Evolutionary conservation across 2,797 vertebrate genomes (phyloP).

Genomic region (Limosa lapponica): DNA sequence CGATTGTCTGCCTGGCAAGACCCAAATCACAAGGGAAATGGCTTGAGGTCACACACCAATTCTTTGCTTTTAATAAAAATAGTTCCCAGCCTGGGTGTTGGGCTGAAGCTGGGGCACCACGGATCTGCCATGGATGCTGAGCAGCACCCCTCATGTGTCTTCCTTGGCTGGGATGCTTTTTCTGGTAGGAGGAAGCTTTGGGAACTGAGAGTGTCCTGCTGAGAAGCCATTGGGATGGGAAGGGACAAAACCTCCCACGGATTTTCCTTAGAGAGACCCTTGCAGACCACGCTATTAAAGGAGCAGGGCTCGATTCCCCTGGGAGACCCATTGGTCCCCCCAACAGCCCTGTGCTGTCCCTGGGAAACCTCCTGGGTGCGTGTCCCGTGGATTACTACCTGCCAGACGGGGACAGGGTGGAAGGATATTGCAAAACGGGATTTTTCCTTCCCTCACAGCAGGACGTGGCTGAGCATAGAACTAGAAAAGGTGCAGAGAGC

Average conservation of each 20-base stretch:
- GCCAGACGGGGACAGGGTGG: neutral
- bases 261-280: neutral
- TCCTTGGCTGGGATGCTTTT: neutral
- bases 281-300: accelerated
- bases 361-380: accelerated
- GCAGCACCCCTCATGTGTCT: neutral
- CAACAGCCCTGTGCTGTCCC: accelerated
- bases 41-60: neutral
- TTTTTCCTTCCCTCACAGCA: neutral
- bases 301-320: neutral
- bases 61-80: neutral
- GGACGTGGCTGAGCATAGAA: neutral
- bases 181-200: neutral
- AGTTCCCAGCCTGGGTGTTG: neutral
- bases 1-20: neutral
- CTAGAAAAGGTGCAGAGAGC: neutral
- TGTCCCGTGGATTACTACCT: neutral
- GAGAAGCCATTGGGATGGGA: neutral
- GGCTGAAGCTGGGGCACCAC: neutral
- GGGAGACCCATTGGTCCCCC: neutral
- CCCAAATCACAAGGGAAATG: neutral
- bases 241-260: neutral
- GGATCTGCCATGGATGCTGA: neutral
- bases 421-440: neutral
- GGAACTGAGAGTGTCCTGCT: neutral